phyloP scores from a whole-genome alignment of 2,797 vertebrate species.

The Toxotes lorentzi region DNA sequence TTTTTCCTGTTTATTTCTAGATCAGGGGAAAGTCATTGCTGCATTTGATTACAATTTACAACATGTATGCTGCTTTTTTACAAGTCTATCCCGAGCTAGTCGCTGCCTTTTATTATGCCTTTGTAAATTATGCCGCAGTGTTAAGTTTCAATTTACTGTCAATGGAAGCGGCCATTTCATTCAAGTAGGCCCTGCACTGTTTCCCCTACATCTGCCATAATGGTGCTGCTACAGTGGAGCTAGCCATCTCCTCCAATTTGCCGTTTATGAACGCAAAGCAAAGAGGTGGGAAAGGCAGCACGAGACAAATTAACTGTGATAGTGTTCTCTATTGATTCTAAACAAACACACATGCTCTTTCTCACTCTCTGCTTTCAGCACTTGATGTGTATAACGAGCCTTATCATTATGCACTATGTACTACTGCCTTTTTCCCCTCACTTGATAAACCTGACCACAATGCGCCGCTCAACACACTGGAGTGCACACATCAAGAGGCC shows the following conservation, averaged over 20 bases:
- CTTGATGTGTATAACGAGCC: constrained; percentile 68
- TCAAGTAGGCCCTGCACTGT: constrained; percentile 35
- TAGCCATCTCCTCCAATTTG: constrained; percentile 57
- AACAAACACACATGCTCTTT: constrained; percentile 66
- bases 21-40: constrained; percentile 73
- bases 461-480: constrained; percentile 66
- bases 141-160: constrained; percentile 80
- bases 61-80: constrained; percentile 64
- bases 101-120: constrained; percentile 68
- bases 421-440: constrained; percentile 38
- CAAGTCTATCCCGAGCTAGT: constrained; percentile 60
- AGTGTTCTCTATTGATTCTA: constrained; percentile 65
- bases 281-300: constrained; percentile 53
- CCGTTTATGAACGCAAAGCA: constrained; percentile 56
- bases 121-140: constrained; percentile 75
- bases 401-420: constrained; percentile 70
- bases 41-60: constrained; percentile 80
- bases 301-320: constrained; percentile 70
- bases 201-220: constrained; percentile 55
- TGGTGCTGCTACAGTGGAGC: constrained; percentile 38
- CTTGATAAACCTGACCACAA: constrained; percentile 77
- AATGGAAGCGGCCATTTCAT: constrained; percentile 64
- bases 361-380: constrained; percentile 58
- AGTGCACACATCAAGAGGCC: constrained; percentile 76
- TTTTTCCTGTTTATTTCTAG: constrained; percentile 66